Evolutionary conservation across 37 sponge, comb jelly and placozoan species (phyloP).

Genomic region (Beroe forskalii): DNA sequence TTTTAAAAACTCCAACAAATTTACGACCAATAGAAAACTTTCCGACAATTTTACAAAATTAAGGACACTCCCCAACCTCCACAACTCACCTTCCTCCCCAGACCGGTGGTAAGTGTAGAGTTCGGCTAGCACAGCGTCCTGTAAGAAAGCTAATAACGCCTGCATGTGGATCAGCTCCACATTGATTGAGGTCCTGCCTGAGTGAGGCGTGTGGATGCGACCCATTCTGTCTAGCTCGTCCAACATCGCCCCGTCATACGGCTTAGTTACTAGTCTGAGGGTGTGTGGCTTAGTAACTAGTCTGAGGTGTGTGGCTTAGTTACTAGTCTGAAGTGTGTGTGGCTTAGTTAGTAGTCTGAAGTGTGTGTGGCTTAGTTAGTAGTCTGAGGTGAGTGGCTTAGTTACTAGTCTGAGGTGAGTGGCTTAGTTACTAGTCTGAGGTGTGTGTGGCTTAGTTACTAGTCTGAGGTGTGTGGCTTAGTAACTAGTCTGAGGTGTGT

Average conservation of each 20-base stretch:
- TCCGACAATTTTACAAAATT: no score
- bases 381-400: not conserved
- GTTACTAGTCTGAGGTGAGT: no score
- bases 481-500: no score
- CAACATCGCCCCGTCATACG: slow-evolving; percentile 33
- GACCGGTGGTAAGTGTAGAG: slow-evolving; percentile 11
- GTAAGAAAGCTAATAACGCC: slow-evolving; percentile 12
- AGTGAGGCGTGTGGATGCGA: slow-evolving; percentile 11
- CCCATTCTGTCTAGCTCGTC: slow-evolving; percentile 59
- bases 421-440: not conserved
- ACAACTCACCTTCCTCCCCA: not conserved
- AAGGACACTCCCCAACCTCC: no score
- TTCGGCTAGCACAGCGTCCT: slow-evolving; percentile 7
- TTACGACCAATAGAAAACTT: no score
- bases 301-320: not conserved
- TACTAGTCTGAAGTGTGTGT: not conserved
- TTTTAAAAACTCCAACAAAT: no score
- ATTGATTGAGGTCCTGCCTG: not conserved
- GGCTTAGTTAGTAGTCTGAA: not conserved
- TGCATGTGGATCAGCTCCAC: slow-evolving; percentile 65
- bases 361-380: not conserved
- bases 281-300: no score
- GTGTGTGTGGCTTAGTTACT: not conserved
- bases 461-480: not conserved
- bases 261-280: slow-evolving; percentile 37